These are phyloP conservation scores for Plusia festucae DNA, from an alignment of 2,888 invertebrate genomes.

Conservation along the genomic window DNA sequence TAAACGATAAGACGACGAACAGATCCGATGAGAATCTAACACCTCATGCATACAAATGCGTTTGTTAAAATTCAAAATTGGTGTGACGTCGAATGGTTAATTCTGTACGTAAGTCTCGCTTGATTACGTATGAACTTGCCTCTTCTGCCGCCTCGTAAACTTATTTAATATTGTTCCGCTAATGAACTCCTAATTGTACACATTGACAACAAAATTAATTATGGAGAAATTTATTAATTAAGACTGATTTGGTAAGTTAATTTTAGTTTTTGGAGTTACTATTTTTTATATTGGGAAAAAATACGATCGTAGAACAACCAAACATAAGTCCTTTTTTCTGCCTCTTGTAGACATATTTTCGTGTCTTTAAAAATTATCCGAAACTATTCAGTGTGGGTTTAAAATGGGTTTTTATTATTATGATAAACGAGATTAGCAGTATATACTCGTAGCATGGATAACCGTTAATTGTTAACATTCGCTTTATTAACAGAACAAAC, in stretches of 20 bases:
- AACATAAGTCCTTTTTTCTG: background rate
- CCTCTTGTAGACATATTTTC: background rate
- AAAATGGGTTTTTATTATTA: no score
- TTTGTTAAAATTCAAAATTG: slow-evolving; percentile 74
- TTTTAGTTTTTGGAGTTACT: no score
- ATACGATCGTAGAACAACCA: no score
- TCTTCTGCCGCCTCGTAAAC: slow-evolving; percentile 7
- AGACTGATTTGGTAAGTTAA: no score
- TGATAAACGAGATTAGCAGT: background rate
- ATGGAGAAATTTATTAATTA: background rate
- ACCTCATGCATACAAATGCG: slow-evolving; percentile 77
- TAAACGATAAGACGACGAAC: slow-evolving; percentile 66
- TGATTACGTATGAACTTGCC: slow-evolving; percentile 34
- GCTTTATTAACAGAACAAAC: slow-evolving; percentile 42
- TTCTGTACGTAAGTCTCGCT: slow-evolving; percentile 38
- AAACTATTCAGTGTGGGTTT: no score
- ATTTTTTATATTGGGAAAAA: no score
- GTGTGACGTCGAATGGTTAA: slow-evolving; percentile 60
- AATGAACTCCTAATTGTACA: background rate
- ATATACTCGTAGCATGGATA: background rate
- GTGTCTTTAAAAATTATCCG: no score
- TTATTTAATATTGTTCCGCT: background rate
- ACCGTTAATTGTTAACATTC: slow-evolving; percentile 32
- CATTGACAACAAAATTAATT: background rate
- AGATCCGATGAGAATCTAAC: slow-evolving; percentile 69